Conservation (phyloP, 2,888 invertebrate genomes). For the Allacma fusca region DNA sequence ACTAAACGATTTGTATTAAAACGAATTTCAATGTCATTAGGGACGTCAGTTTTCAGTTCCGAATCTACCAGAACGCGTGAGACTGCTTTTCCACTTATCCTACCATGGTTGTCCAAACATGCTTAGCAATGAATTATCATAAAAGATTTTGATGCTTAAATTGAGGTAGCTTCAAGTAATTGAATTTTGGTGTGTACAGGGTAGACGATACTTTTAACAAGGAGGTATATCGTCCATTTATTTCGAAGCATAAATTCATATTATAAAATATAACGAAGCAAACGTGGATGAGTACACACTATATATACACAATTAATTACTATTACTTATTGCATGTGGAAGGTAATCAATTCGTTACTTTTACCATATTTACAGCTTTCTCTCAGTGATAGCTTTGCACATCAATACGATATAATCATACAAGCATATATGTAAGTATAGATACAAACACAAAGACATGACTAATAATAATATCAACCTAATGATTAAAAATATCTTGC, state of each 20-base stretch:
- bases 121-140: too few species aligned
- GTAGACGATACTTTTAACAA: background rate
- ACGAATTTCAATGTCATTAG: too few species aligned
- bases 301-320: background rate
- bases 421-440: background rate
- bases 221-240: constrained; percentile 4
- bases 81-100: too few species aligned
- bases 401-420: background rate
- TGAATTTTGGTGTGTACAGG: background rate
- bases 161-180: too few species aligned
- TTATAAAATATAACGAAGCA: constrained; percentile 12
- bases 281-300: background rate
- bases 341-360: background rate
- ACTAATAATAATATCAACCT: constrained; percentile 10
- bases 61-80: too few species aligned
- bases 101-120: too few species aligned
- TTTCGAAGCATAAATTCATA: constrained; percentile 4
- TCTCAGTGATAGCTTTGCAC: too few species aligned
- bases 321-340: background rate
- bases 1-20: too few species aligned
- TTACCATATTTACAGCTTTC: too few species aligned
- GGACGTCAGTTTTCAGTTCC: too few species aligned
- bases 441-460: background rate
- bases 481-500: background rate
- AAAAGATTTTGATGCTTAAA: too few species aligned